Evolutionary conservation across 2,113 vertebrate species (phyloP).

Genomic region (Tricholaema leucomelas): DNA sequence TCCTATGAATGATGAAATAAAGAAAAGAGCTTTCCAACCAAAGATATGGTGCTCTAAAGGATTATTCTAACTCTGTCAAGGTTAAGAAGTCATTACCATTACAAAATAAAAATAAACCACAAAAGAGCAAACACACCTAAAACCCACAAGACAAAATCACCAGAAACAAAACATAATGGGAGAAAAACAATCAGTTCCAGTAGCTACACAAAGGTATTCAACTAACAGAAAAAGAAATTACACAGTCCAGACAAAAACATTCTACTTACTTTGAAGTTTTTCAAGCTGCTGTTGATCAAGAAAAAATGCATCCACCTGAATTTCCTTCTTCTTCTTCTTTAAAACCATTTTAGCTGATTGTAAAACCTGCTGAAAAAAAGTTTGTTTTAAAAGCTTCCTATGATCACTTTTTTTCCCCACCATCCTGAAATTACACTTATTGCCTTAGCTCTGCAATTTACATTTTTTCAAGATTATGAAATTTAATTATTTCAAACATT

Average conservation of each 20-base stretch:
- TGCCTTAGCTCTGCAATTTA: not conserved
- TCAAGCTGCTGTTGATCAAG: constrained; percentile 79
- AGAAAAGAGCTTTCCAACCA: not conserved
- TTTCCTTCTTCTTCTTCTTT: constrained; percentile 88
- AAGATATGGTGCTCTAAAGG: fast-evolving
- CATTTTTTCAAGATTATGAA: not conserved
- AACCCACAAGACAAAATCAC: not conserved
- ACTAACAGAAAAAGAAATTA: not conserved
- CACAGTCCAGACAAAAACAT: not conserved
- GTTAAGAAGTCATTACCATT: not conserved
- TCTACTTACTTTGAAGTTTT: constrained; percentile 79
- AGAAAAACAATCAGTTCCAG: not conserved
- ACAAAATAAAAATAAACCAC: not conserved
- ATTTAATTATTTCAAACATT: not conserved
- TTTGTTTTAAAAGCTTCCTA: not conserved
- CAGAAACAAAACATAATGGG: not conserved
- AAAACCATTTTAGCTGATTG: constrained; percentile 82
- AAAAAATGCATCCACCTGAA: constrained; percentile 81
- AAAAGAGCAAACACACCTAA: not conserved
- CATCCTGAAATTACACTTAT: not conserved
- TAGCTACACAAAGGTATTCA: not conserved
- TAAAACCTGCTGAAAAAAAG: not conserved
- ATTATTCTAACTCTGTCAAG: not conserved
- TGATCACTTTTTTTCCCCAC: not conserved
- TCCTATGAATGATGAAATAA: not conserved